Evolutionary conservation across 2,113 vertebrate genomes (phyloP).

Genomic region (Hemibates koningsi): DNA sequence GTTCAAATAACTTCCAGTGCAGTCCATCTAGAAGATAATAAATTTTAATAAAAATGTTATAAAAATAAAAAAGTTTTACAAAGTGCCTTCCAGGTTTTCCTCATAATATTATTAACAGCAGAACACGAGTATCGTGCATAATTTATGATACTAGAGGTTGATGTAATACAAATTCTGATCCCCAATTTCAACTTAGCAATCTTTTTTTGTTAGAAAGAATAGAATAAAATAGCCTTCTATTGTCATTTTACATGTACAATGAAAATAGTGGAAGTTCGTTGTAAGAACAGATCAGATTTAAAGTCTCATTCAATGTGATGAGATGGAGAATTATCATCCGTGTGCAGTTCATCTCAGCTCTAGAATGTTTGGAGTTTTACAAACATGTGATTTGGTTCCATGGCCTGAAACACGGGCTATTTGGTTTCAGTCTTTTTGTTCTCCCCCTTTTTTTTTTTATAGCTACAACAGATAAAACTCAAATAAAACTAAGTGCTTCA

Average conservation of each 20-base stretch:
- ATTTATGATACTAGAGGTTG: neutral
- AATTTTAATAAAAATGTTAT: neutral
- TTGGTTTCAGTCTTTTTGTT: neutral
- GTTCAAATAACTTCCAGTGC: neutral
- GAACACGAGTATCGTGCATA: rapidly evolving
- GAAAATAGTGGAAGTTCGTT: neutral
- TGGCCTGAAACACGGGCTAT: neutral
- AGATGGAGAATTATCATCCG: neutral
- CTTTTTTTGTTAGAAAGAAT: neutral
- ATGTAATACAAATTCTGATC: neutral
- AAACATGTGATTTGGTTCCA: neutral
- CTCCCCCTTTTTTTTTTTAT: neutral
- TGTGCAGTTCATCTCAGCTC: neutral
- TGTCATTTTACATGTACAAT: neutral
- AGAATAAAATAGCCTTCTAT: neutral
- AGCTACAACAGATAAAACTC: neutral
- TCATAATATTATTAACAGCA: neutral
- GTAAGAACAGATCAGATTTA: neutral
- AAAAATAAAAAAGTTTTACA: neutral
- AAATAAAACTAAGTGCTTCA: neutral
- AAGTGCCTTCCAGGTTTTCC: neutral
- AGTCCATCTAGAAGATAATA: neutral
- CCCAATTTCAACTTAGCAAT: neutral
- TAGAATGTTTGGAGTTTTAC: neutral
- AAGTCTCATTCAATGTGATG: neutral